A percentile compares a stretch with the other conserved stretches of the same genome.
Conservation (phyloP, 2,113 vertebrate species). For the Neolamprologus kungweensis region DNA sequence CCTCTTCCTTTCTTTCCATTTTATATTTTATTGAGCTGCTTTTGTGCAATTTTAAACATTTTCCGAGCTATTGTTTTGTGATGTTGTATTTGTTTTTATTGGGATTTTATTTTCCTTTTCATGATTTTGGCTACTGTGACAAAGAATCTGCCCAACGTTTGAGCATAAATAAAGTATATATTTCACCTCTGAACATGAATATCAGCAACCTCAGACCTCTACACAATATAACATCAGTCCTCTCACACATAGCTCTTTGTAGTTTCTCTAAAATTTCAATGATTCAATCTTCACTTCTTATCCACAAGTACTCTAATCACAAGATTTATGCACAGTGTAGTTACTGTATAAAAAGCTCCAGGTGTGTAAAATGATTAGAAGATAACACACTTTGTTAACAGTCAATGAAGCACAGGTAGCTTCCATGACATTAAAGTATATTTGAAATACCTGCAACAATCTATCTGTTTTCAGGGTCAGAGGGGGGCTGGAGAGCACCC, state of each 20-base stretch:
- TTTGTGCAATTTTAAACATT: neutral
- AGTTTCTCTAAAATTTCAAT: neutral
- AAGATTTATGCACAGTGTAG: neutral
- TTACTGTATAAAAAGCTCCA: neutral
- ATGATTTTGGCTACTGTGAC: neutral
- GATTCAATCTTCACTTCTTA: neutral
- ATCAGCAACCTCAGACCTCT: neutral
- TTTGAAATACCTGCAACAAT: neutral
- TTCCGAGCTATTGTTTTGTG: neutral
- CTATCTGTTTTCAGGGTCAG: neutral
- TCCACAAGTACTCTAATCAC: neutral
- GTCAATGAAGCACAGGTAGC: neutral
- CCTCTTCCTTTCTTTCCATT: neutral
- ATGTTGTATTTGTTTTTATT: neutral
- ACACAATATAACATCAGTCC: neutral
- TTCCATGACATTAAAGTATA: neutral
- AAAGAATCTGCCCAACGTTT: neutral
- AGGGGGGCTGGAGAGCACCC: neutral
- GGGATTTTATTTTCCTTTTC: neutral
- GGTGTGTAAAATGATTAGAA: neutral
- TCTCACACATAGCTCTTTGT: accelerated
- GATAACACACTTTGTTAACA: neutral
- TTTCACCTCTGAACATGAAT: neutral
- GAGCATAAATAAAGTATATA: neutral
- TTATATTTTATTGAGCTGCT: neutral